Conservation (phyloP, 2,113 vertebrate genomes). For the Boulengeromyrus knoepffleri region DNA sequence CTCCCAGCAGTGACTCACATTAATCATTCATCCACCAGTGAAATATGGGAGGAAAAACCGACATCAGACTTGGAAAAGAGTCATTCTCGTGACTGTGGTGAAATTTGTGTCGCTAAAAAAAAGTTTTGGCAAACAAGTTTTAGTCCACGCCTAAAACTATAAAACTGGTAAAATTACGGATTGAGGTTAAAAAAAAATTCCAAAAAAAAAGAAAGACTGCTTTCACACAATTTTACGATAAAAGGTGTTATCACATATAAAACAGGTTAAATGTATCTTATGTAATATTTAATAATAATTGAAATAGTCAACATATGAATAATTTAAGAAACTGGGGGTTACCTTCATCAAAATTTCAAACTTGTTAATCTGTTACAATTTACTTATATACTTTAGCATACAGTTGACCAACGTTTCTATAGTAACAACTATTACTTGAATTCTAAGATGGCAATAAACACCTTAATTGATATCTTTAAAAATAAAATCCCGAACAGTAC, state of each 20-base stretch:
- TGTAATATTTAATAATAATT: not conserved
- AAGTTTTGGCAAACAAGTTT: not conserved
- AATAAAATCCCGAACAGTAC: not conserved
- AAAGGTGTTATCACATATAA: not conserved
- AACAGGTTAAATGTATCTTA: not conserved
- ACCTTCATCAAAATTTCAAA: not conserved
- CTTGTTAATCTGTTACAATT: not conserved
- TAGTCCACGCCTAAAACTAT: not conserved
- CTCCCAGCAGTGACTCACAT: too few relatives aligned
- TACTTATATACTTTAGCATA: not conserved
- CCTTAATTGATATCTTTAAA: not conserved
- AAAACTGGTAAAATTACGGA: not conserved
- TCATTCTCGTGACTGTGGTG: not conserved
- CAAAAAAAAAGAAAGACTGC: not conserved
- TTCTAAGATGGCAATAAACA: not conserved
- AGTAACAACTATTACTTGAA: not conserved
- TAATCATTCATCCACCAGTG: too few relatives aligned
- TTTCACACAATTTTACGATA: not conserved
- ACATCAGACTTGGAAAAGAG: not conserved
- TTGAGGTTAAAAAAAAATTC: not conserved
- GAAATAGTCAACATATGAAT: not conserved
- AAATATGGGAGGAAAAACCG: too few relatives aligned
- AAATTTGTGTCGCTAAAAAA: not conserved
- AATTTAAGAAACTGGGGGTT: not conserved
- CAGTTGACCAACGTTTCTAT: not conserved